phyloP scores from a whole-genome alignment of 2,113 vertebrate genomes.

The Bubo blakistoni region DNA sequence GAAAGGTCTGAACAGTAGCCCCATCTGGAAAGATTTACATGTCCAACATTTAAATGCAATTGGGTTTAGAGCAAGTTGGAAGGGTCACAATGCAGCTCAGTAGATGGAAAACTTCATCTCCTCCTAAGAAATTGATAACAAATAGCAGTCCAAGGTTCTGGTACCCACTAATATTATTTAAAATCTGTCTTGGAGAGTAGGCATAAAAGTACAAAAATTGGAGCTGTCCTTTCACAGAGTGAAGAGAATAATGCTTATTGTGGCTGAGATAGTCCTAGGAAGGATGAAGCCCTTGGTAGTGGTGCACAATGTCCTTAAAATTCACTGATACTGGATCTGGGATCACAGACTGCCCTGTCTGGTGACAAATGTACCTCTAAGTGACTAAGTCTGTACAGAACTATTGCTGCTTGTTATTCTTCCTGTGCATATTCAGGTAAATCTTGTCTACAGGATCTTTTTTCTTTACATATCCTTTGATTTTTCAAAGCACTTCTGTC shows the following conservation, averaged over 20 bases:
- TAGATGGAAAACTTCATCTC: neutral
- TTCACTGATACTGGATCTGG: neutral
- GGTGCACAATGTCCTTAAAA: neutral
- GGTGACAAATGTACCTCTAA: neutral
- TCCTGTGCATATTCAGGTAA: neutral
- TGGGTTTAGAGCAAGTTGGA: neutral
- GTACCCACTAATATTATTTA: neutral
- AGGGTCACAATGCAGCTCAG: neutral
- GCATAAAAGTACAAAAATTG: neutral
- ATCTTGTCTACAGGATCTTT: neutral
- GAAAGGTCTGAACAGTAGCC: neutral
- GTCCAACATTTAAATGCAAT: neutral
- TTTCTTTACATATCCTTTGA: neutral
- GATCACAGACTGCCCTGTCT: neutral
- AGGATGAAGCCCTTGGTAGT: neutral
- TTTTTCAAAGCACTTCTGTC: neutral
- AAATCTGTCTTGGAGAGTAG: neutral
- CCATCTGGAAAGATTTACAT: neutral
- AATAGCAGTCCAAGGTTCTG: neutral
- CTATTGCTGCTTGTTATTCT: neutral
- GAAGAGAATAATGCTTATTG: neutral
- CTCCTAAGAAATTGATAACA: neutral
- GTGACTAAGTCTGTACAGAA: neutral
- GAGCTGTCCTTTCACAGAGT: neutral
- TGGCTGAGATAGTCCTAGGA: neutral